A percentile compares a stretch with the other conserved stretches of the same genome.
Evolutionary conservation across 2,113 vertebrate species (phyloP).

Genomic region (Nothobranchius furzeri): DNA sequence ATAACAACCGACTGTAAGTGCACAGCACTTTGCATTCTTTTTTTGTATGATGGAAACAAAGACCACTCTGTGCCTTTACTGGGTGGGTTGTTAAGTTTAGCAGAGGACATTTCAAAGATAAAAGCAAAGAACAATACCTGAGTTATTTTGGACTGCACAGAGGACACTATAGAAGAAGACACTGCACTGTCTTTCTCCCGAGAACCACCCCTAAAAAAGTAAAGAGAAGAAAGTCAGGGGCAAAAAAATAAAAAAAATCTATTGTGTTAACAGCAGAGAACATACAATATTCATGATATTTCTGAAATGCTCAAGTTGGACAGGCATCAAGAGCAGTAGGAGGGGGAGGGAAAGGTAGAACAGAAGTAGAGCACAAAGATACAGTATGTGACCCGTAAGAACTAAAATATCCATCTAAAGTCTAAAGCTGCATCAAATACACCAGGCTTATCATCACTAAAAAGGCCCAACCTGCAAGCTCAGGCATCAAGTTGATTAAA

Average conservation of each 20-base stretch:
- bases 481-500: conserved; percentile 38
- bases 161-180: conserved; percentile 93
- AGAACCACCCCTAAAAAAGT: conserved; percentile 84
- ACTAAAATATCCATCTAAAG: conserved; percentile 9
- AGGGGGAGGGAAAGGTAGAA: not conserved
- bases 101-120: conserved; percentile 15
- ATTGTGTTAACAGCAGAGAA: conserved; percentile 46
- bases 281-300: conserved; percentile 60
- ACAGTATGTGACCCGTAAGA: conserved; percentile 14
- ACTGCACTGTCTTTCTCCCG: conserved; percentile 95
- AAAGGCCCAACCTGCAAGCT: not conserved
- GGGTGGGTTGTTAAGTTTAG: conserved; percentile 19
- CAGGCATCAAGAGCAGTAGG: conserved; percentile 4
- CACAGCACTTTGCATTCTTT: conserved; percentile 20
- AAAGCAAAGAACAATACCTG: conserved; percentile 83
- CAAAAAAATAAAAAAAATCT: conserved; percentile 29
- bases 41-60: conserved; percentile 25
- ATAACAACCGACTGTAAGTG: conserved; percentile 27
- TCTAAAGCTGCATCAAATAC: conserved; percentile 9
- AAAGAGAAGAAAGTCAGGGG: conserved; percentile 8
- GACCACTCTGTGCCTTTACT: conserved; percentile 27
- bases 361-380: not conserved
- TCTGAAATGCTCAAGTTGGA: conserved; percentile 45
- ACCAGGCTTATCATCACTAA: conserved; percentile 15
- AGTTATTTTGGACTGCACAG: conserved; percentile 99